Percentiles rank a stretch among this genome's conserved stretches.
Conservation (phyloP, 2,888 invertebrate species). For the Leptogaster cylindrica region DNA sequence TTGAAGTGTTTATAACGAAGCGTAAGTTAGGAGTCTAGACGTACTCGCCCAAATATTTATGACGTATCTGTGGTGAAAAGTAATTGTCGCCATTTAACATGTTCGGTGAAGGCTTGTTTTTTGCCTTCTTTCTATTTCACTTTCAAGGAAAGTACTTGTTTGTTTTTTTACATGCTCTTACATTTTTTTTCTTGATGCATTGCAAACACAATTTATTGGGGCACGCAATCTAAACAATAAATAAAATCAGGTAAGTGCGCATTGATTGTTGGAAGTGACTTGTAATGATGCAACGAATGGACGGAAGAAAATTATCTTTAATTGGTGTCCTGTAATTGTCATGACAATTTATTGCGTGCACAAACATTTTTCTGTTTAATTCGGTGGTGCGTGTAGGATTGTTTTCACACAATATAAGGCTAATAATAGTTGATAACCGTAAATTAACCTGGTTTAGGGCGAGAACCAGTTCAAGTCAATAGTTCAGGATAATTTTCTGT, state of each 20-base stretch:
- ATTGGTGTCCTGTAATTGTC: neutral
- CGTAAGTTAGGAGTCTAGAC: too few species aligned
- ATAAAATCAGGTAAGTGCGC: neutral
- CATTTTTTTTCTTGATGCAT: too few species aligned
- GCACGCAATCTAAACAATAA: neutral
- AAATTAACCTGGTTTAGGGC: slow-evolving; percentile 1
- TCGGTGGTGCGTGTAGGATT: neutral
- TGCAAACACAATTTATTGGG: neutral
- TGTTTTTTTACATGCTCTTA: neutral
- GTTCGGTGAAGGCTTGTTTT: neutral
- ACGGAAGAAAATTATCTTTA: neutral
- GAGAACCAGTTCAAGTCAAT: neutral
- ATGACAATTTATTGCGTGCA: slow-evolving; percentile 1
- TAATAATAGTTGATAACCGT: neutral
- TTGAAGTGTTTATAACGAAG: neutral
- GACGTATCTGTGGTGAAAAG: neutral
- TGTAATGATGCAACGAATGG: neutral
- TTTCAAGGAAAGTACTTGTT: neutral
- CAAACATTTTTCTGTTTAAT: neutral
- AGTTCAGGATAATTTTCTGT: neutral
- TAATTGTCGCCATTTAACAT: neutral
- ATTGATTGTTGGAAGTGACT: neutral
- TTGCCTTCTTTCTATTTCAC: neutral
- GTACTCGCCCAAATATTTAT: neutral
- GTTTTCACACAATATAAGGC: neutral